Evolutionary conservation across 1,140 invertebrate species (phyloP).

Genomic region (Calephelis nemesis): DNA sequence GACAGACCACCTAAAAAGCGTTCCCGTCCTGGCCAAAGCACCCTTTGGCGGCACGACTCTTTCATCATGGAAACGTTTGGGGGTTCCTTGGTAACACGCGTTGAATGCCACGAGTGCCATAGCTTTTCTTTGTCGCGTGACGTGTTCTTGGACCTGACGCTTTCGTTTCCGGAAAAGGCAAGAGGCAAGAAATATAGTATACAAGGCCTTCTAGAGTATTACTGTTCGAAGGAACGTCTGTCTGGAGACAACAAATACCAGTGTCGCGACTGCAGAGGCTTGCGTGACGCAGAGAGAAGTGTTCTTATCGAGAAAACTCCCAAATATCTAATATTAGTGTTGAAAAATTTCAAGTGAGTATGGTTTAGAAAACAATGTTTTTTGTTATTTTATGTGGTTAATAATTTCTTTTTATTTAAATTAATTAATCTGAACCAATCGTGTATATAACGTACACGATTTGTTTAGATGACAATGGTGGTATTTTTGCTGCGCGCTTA

Average conservation of each 20-base stretch:
- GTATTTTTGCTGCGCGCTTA: too few species aligned
- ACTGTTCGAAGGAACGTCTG: conserved; percentile 87
- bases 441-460: too few species aligned
- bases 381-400: background rate
- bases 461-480: too few species aligned
- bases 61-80: conserved; percentile 80
- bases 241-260: conserved; percentile 89
- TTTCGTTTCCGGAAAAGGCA: conserved; percentile 87
- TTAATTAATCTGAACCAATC: too few species aligned
- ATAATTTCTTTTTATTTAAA: conserved; percentile 3
- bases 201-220: conserved; percentile 86
- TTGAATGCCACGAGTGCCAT: conserved; percentile 85
- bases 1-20: conserved; percentile 41
- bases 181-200: conserved; percentile 80
- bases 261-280: conserved; percentile 86
- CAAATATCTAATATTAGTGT: conserved; percentile 87
- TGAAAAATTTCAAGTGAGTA: conserved; percentile 90
- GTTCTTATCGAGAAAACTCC: conserved; percentile 87
- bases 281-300: conserved; percentile 88
- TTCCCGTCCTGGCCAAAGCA: conserved; percentile 33
- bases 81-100: conserved; percentile 85
- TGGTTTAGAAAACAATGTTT: background rate
- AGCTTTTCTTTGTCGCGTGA: conserved; percentile 86
- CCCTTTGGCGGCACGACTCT: conserved; percentile 47
- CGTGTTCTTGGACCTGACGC: conserved; percentile 88